Evolutionary conservation across 2,888 invertebrate species (phyloP).

Genomic region (Eledone cirrhosa): DNA sequence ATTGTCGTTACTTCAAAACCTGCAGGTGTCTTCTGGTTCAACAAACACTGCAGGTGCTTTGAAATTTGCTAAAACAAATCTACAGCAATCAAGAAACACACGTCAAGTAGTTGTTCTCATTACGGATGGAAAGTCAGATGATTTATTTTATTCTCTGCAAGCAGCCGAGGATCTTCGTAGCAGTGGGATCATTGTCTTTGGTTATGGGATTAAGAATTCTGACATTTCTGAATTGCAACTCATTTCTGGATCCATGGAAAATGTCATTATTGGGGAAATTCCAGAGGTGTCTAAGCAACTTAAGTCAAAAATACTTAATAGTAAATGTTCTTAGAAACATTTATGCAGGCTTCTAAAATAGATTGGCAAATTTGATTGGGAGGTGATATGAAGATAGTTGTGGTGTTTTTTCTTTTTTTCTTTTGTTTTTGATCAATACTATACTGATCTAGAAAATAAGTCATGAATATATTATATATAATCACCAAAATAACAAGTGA

Average conservation of each 20-base stretch:
- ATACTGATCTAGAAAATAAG: too few relatives aligned
- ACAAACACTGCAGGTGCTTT: conserved; percentile 5
- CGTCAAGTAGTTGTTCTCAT: neutral
- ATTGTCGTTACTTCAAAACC: neutral
- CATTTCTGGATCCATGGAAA: neutral
- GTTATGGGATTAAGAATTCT: neutral
- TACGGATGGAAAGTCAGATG: neutral
- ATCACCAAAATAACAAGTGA: too few relatives aligned
- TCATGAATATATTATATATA: too few relatives aligned
- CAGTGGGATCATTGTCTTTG: neutral
- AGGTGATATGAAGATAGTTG: too few relatives aligned
- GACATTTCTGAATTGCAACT: neutral
- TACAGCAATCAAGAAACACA: neutral
- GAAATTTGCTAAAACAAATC: neutral
- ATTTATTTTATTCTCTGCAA: neutral
- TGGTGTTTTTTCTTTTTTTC: too few relatives aligned
- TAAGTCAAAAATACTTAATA: neutral
- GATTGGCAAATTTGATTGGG: too few relatives aligned
- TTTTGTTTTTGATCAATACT: too few relatives aligned
- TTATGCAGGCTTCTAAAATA: too few relatives aligned
- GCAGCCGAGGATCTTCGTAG: neutral
- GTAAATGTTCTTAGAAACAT: too few relatives aligned
- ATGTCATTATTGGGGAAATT: neutral
- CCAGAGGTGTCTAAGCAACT: neutral
- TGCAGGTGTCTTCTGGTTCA: neutral